Evolutionary conservation across 2,113 vertebrate species (phyloP).

Genomic region (Pelecanoides urinatrix): DNA sequence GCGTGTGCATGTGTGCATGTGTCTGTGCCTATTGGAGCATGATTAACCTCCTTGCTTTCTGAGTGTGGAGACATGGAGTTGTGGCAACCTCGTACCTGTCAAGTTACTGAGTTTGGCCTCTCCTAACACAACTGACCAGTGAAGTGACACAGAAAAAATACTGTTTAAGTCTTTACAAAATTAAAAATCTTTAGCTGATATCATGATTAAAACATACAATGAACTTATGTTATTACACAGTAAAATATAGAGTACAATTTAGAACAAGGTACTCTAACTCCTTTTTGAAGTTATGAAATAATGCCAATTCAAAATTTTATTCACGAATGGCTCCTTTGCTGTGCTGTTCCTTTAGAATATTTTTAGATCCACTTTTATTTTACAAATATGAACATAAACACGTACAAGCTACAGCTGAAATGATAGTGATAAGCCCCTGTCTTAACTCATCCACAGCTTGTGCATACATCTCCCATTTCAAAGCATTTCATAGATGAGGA

Average conservation of each 20-base stretch:
- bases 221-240: neutral
- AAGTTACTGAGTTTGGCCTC: neutral
- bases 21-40: neutral
- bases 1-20: neutral
- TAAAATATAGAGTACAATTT: neutral
- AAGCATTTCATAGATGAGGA: neutral
- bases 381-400: neutral
- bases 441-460: neutral
- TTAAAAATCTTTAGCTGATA: neutral
- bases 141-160: neutral
- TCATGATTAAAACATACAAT: neutral
- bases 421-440: neutral
- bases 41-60: neutral
- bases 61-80: no score
- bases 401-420: neutral
- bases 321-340: neutral
- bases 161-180: neutral
- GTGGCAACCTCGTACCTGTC: neutral
- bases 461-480: neutral
- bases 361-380: neutral
- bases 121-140: neutral
- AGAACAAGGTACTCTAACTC: neutral
- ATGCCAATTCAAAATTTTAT: neutral
- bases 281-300: neutral
- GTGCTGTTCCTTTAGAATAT: neutral